Percentiles rank a stretch among this genome's conserved stretches.
phyloP scores from a whole-genome alignment of 2,113 vertebrate species.

The Eretmochelys imbricata region DNA sequence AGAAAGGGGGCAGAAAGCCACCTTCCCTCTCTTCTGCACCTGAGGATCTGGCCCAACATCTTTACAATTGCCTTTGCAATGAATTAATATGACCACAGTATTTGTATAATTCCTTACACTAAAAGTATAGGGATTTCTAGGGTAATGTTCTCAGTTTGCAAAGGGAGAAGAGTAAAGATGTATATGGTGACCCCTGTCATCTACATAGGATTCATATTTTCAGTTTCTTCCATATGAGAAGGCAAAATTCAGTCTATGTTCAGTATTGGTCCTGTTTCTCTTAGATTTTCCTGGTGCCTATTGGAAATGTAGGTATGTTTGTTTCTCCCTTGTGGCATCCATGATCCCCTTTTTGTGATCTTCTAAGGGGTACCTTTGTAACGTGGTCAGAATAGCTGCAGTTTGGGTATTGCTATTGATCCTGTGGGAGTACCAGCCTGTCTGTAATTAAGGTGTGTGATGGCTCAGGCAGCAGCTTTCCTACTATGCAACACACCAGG shows the following conservation, averaged over 20 bases:
- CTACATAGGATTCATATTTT: background rate
- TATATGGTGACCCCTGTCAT: background rate
- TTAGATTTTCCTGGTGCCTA: background rate
- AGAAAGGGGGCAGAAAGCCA: background rate
- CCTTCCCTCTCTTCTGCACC: background rate
- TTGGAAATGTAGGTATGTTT: background rate
- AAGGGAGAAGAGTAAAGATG: background rate
- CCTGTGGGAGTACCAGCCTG: background rate
- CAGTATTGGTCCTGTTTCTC: background rate
- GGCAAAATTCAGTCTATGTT: background rate
- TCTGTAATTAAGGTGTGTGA: background rate
- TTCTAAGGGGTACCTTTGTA: background rate
- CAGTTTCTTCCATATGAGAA: background rate
- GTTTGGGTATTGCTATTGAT: background rate
- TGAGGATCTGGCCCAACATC: fast-evolving
- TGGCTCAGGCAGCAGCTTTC: background rate
- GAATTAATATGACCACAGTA: background rate
- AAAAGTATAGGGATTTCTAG: background rate
- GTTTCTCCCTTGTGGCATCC: background rate
- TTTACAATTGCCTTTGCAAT: background rate
- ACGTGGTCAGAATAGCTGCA: background rate
- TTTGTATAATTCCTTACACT: background rate
- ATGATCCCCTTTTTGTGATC: background rate
- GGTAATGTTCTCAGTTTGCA: background rate
- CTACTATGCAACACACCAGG: background rate